Conservation (phyloP, 1,140 invertebrate species). For the Ceratina calcarata region DNA sequence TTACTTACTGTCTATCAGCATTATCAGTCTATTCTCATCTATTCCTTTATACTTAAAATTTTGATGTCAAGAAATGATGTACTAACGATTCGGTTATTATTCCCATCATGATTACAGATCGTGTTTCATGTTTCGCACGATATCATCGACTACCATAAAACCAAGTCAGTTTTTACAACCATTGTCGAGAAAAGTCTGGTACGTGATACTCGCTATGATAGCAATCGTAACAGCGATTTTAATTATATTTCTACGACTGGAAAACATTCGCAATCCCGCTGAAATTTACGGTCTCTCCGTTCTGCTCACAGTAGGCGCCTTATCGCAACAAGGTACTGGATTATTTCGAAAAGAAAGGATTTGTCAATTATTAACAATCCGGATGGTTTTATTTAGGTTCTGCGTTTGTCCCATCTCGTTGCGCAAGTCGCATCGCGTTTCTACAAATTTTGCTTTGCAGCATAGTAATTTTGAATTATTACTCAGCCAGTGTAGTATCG, state of each 20-base stretch:
- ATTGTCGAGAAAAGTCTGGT: slow-evolving; percentile 52
- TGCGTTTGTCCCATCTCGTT: slow-evolving; percentile 39
- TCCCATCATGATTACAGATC: slow-evolving; percentile 25
- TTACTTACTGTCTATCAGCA: neutral
- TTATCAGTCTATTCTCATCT: neutral
- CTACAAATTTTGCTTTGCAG: slow-evolving; percentile 54
- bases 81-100: too few species aligned
- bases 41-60: too few species aligned
- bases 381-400: slow-evolving; percentile 31
- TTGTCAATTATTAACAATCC: neutral
- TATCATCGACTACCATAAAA: slow-evolving; percentile 49
- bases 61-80: too few species aligned
- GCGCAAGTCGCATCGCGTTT: slow-evolving; percentile 54
- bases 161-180: slow-evolving; percentile 56
- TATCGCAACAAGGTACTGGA: slow-evolving; percentile 71
- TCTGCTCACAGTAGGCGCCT: slow-evolving; percentile 59
- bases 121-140: slow-evolving; percentile 62
- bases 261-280: slow-evolving; percentile 5
- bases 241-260: slow-evolving; percentile 36
- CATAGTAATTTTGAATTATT: slow-evolving; percentile 59
- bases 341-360: neutral
- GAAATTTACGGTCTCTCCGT: slow-evolving; percentile 38
- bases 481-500: slow-evolving; percentile 63
- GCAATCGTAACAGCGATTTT: slow-evolving; percentile 24
- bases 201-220: slow-evolving; percentile 33